Evolutionary conservation across 2,113 vertebrate species (phyloP), one percentile per base, ranked within the genome.

Genomic region (Hippocampus guttulatus): DNA sequence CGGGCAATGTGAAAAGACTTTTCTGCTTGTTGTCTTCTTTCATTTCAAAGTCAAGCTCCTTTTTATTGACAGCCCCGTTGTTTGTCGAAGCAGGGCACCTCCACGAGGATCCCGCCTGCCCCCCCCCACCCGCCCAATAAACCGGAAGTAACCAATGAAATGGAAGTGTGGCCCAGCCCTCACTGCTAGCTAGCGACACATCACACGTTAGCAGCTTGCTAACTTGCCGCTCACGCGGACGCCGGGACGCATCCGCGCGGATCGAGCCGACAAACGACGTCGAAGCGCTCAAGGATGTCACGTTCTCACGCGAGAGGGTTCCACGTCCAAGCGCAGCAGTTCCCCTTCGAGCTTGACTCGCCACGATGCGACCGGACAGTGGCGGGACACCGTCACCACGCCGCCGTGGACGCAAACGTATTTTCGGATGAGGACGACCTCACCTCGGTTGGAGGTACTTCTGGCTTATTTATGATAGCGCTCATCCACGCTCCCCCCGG

Each of bases 401-500:
- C 25, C 23, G 25, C 57, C 57, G 23, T 25, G 57, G 57, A 57
- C 12, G 55, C 23, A 54, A 54, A 54, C 52, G 5, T 52, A 27
- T 57, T 57, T 25, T 27, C 14, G n/a, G 23, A 57, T 27, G 55
- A 57, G 3, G 23, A 57, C 25, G 23, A 57, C 25, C 23, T 25
- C 14, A 25, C 54, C 54, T 60, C 2, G 25, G 47, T 81, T 5
- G 47, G 71, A 85, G 71, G 82, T 88, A 82, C 81, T 81, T 79
- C 81, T 85, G 71, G 87, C 85, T 68, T 89, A 89, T 91, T 89
- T 91, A 90, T 91, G 88, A 85, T 84, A 83, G 80, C 82, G 73
- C 75, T 84, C 79, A 87, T 88, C 71, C 84, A 33, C 5, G 30
- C 30, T 3, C 30, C 30, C 30, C 30, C n/a, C n/a, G n/a, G 2